Percentiles rank a stretch among this genome's conserved stretches.
These are phyloP conservation scores for Fukomys damarensis DNA, from an alignment of 2,113 vertebrate species.

Conservation along the genomic window DNA sequence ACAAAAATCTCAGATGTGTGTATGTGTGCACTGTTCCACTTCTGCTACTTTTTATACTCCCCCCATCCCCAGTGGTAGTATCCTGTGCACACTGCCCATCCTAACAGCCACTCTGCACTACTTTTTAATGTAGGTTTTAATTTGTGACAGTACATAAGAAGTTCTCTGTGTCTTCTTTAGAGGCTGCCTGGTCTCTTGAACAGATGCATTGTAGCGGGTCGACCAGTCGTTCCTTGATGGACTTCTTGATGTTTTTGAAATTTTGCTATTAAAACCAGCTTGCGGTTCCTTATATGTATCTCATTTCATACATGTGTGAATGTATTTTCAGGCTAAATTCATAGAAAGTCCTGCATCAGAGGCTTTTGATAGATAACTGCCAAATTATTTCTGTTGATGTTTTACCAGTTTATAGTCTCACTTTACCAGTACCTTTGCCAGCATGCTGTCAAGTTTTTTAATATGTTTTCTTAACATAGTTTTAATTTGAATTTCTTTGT, in stretches of 20 bases:
- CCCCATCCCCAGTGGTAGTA: fast-evolving
- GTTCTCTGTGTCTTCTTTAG: background rate
- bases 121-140: background rate
- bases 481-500: background rate
- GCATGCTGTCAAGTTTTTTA: background rate
- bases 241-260: background rate
- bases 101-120: background rate
- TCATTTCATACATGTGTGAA: background rate
- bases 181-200: background rate
- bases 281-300: background rate
- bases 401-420: background rate
- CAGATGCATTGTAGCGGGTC: background rate
- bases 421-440: background rate
- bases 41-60: background rate
- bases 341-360: background rate
- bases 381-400: background rate
- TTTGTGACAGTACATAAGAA: background rate
- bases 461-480: background rate
- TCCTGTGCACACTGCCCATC: background rate
- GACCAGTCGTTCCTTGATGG: background rate
- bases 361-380: background rate
- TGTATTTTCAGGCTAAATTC: background rate
- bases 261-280: background rate
- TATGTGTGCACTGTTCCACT: background rate
- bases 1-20: background rate